Conservation (phyloP, 2,113 vertebrate species). For the Talpa occidentalis region DNA sequence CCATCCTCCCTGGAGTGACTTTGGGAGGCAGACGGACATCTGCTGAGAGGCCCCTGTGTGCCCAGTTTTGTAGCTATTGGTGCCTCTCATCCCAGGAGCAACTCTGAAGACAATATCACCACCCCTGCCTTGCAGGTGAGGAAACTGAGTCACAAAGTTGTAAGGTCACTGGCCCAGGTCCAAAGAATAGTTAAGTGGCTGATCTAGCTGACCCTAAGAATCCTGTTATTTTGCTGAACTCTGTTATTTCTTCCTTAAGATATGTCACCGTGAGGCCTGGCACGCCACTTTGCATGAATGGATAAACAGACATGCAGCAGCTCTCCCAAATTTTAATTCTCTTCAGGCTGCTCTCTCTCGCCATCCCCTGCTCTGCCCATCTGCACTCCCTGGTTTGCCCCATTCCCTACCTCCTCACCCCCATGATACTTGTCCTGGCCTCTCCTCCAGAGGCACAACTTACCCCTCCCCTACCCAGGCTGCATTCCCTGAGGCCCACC, state of each 20-base stretch:
- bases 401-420: too few relatives aligned
- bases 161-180: not conserved
- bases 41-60: not conserved
- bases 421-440: not conserved
- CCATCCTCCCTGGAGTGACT: not conserved
- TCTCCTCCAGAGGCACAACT: not conserved
- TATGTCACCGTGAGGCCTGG: not conserved
- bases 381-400: not conserved
- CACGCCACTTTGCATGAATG: not conserved
- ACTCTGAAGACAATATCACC: not conserved
- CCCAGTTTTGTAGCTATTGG: not conserved
- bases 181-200: not conserved
- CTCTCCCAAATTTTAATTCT: not conserved
- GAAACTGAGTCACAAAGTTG: slow-evolving; percentile 5
- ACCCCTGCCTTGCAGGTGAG: not conserved
- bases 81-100: not conserved
- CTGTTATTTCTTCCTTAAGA: not conserved
- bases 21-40: not conserved
- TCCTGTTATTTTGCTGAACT: not conserved
- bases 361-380: not conserved
- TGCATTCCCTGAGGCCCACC: not conserved
- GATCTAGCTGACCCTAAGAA: not conserved
- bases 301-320: not conserved
- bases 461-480: not conserved
- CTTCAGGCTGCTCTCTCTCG: not conserved